Conservation (phyloP, 2,113 vertebrate genomes). For the Illadopsis cleaveri region DNA sequence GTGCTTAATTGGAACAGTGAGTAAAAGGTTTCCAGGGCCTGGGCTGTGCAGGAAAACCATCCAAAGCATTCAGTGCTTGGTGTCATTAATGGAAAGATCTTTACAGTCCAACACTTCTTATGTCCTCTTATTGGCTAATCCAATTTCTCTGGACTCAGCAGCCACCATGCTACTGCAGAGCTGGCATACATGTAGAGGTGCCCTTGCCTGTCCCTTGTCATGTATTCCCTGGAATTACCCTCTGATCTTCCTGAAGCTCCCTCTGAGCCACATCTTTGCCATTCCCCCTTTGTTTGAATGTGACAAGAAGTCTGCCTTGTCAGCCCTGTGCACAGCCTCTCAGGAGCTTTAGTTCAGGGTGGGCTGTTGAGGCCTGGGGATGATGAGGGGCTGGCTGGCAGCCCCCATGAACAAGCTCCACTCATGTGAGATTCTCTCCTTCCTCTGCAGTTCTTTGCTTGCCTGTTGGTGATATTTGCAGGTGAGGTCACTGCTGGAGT, state of each 20-base stretch:
- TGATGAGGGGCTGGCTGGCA: background rate
- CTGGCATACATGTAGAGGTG: background rate
- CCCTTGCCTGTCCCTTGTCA: background rate
- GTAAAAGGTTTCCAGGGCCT: slow-evolving; percentile 57
- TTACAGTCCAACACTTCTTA: background rate
- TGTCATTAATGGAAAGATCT: background rate
- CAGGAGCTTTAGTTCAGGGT: background rate
- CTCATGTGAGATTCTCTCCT: slow-evolving; percentile 36
- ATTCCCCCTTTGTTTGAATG: background rate
- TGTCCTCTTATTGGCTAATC: background rate
- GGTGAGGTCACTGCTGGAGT: slow-evolving; percentile 94
- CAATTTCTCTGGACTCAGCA: background rate
- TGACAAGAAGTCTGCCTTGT: background rate
- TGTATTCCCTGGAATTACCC: background rate
- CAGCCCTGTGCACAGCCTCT: background rate
- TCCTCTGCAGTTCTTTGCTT: slow-evolving; percentile 89
- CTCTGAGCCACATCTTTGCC: background rate
- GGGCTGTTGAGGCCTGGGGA: background rate
- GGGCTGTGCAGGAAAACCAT: background rate
- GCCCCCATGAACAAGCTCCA: background rate
- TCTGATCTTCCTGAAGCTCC: background rate
- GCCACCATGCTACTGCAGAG: background rate
- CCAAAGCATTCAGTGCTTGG: background rate
- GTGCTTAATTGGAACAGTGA: slow-evolving; percentile 92
- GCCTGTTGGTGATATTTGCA: slow-evolving; percentile 94